phyloP scores from a whole-genome alignment of 2,113 vertebrate species.

The Mugil cephalus region DNA sequence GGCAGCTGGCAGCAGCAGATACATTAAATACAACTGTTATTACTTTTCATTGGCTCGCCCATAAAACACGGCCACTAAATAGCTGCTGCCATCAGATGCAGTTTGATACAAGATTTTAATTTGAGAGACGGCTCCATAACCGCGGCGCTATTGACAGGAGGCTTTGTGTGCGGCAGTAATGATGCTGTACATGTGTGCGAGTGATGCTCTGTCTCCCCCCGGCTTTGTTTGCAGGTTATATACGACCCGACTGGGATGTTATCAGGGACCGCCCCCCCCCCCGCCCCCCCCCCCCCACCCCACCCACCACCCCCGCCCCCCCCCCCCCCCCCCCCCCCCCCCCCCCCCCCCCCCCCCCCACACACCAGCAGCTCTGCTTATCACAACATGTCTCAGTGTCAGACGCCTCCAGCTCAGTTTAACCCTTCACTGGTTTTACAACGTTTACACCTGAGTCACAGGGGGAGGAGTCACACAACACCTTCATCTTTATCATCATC shows the following conservation, averaged over 20 bases:
- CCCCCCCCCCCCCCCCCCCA: conserved; percentile 39
- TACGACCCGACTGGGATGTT: conserved; percentile 88
- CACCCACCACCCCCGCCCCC: too few relatives aligned
- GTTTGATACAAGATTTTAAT: conserved; percentile 99
- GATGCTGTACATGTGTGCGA: conserved; percentile 93
- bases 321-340: too few relatives aligned
- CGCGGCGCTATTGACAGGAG: conserved; percentile 90
- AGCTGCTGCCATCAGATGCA: conserved; percentile 94
- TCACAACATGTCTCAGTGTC: conserved; percentile 89
- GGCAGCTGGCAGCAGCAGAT: conserved; percentile 97
- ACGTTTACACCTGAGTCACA: too few relatives aligned
- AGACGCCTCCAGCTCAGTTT: too few relatives aligned
- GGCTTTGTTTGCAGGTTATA: conserved; percentile 87
- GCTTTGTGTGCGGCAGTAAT: conserved; percentile 92
- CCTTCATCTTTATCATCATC: too few relatives aligned
- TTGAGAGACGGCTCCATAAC: conserved; percentile 94
- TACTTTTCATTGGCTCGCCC: conserved; percentile 95
- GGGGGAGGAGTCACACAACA: too few relatives aligned
- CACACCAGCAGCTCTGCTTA: conserved; percentile 84
- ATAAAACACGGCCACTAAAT: conserved; percentile 97
- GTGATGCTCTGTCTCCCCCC: conserved; percentile 93
- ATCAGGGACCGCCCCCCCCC: too few relatives aligned
- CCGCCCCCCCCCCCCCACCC: too few relatives aligned
- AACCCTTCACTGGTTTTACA: too few relatives aligned
- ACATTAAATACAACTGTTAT: conserved; percentile 98